These are phyloP conservation scores for Gymnopithys bicolor DNA, from an alignment of 2,797 vertebrate species.

Conservation along the genomic window DNA sequence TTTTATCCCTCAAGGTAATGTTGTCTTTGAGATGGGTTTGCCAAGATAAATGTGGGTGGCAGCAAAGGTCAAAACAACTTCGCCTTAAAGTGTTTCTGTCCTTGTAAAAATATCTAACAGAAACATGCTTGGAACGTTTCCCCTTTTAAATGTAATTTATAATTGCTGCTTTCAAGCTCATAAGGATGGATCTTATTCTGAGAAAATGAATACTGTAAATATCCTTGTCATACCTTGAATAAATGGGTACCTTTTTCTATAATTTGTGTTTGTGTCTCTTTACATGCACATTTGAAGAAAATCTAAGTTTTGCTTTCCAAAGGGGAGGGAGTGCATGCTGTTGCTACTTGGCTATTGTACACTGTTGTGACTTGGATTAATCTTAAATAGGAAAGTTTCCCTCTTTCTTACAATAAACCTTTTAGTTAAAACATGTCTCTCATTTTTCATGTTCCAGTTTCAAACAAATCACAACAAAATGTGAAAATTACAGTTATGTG, in stretches of 20 bases:
- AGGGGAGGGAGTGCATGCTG: neutral
- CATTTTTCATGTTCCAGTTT: neutral
- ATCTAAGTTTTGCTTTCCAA: neutral
- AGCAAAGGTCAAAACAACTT: constrained; percentile 61
- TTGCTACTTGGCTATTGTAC: neutral
- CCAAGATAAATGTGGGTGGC: constrained; percentile 32
- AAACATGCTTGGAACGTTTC: constrained; percentile 70
- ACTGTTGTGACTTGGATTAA: neutral
- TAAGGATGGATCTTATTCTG: constrained; percentile 65
- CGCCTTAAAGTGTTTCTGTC: constrained; percentile 77
- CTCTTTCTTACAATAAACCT: neutral
- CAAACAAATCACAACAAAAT: neutral
- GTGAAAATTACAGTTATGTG: neutral
- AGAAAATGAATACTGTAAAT: constrained; percentile 78
- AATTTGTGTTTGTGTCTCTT: constrained; percentile 27
- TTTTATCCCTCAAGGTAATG: constrained; percentile 27
- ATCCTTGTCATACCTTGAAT: constrained; percentile 82
- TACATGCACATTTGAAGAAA: neutral
- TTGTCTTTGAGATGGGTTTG: constrained; percentile 40
- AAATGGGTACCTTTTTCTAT: constrained; percentile 82
- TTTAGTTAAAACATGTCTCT: neutral
- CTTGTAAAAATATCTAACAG: constrained; percentile 71
- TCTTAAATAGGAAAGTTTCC: neutral
- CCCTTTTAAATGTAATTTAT: constrained; percentile 74
- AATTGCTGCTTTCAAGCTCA: constrained; percentile 69